Base-by-base conservation (phyloP, 2,113 vertebrate species). In the Sisor rabdophorus region DNA sequence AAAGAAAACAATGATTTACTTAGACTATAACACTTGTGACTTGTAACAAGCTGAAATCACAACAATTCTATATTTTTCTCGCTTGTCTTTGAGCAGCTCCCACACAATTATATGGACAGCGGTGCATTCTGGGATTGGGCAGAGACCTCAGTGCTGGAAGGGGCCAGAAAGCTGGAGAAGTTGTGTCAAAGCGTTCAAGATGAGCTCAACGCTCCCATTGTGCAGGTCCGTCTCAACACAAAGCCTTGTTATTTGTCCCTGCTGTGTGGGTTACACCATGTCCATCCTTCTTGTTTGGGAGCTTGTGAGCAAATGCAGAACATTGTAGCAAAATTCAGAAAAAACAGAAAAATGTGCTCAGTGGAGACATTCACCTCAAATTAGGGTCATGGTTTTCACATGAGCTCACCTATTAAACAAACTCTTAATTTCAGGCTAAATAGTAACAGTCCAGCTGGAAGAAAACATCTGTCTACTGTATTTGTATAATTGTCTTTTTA, bases 111-210 rank as follows among this genome's bases (percentile, higher is more conserved):
- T 10, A 20, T 95, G 69, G 68, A 90, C 3, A 86, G 88, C 28
- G 63, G 81, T 7, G 89, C 86, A 81, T 99, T 97, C 91, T 92
- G 89, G 93, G 91, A 89, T 81, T 91, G 94, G 93, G 86, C 94
- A 4, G 93, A 93, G 50, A 88, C 89, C 1, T 44, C 79, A 0
- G 88, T 94, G 68, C 82, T 89, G 20, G 90, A 91, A 50, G 87
- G 86, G 0, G 82, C 85, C 0, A 81, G 81, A 55, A 91, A 88
- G 78, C 85, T 97, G 79, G 73, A 26, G n/a, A 71, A 85, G 54
- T 85, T 98, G 84, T 89, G 86, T 86, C 90, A 86, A 83, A 91
- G 67, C 0, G 91, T 97, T 54, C 90, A 94, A 61, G 93, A 89
- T 0, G 87, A 92, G n/a, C 85, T 89, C 0, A 93, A 90, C 0